These are phyloP conservation scores for Alexandromys oeconomus DNA, from an alignment of 2,797 vertebrate species.

Conservation along the genomic window DNA sequence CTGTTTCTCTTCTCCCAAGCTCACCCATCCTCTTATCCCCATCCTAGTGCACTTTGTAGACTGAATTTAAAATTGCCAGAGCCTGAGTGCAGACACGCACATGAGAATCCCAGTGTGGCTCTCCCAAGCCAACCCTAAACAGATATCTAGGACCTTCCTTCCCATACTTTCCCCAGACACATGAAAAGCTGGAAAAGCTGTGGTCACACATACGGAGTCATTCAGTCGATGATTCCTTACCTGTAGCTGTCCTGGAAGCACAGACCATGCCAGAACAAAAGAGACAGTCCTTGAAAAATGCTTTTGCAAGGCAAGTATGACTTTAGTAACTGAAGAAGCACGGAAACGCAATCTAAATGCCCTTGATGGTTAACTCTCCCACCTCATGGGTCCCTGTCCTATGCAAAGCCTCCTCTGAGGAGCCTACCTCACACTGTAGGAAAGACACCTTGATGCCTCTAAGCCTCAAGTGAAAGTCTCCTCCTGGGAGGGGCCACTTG, in stretches of 20 bases:
- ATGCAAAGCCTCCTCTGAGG: background rate
- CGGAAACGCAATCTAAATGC: background rate
- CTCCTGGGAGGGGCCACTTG: fast-evolving
- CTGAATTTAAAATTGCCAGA: background rate
- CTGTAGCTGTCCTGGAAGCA: fast-evolving
- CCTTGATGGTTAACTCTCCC: background rate
- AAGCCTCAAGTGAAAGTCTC: background rate
- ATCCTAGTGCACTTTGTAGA: background rate
- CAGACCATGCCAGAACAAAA: background rate
- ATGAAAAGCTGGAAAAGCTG: background rate
- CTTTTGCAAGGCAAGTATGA: background rate
- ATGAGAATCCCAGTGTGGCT: background rate
- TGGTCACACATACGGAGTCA: background rate
- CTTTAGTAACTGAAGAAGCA: background rate
- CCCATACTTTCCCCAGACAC: background rate
- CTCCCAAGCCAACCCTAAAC: fast-evolving
- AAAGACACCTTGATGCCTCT: background rate
- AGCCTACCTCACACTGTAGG: fast-evolving
- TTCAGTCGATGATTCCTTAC: background rate
- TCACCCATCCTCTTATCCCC: background rate
- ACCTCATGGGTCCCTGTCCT: background rate
- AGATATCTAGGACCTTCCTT: too few species aligned
- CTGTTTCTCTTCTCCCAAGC: background rate
- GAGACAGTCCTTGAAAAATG: background rate
- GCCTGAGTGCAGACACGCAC: background rate